These are phyloP conservation scores for Synergus itoensis DNA, from an alignment of 2,888 invertebrate genomes.

Conservation along the genomic window DNA sequence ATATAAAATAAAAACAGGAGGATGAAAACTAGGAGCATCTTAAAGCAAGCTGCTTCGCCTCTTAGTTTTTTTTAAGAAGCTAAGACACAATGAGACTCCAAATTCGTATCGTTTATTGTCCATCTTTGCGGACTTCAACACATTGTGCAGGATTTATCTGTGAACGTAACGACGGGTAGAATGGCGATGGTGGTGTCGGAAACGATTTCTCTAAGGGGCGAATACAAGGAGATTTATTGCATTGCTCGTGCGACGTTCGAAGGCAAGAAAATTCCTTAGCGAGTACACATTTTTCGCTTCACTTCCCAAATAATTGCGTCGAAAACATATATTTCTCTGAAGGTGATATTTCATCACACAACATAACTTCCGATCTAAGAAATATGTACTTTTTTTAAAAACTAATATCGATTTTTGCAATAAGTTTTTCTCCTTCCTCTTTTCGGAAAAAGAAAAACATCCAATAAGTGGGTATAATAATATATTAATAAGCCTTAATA, in stretches of 20 bases:
- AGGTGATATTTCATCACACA: neutral
- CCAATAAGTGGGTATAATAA: neutral
- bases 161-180: conserved; percentile 5
- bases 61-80: neutral
- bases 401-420: neutral
- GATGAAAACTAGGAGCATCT: neutral
- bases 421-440: neutral
- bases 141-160: conserved; percentile 31
- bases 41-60: neutral
- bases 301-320: neutral
- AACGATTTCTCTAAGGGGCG: conserved; percentile 29
- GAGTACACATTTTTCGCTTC: conserved; percentile 17
- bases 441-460: neutral
- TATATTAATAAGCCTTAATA: neutral
- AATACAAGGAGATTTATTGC: conserved; percentile 26
- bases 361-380: neutral
- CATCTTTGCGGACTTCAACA: conserved; percentile 20
- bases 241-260: conserved; percentile 7
- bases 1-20: neutral
- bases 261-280: conserved; percentile 18
- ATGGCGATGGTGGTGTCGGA: conserved; percentile 21
- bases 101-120: conserved; percentile 25
- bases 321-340: neutral
- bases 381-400: neutral
- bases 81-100: neutral